Evolutionary conservation across 2,888 invertebrate genomes (phyloP), one percentile per base, ranked within the genome.

Genomic region (Odontomyia ornata): DNA sequence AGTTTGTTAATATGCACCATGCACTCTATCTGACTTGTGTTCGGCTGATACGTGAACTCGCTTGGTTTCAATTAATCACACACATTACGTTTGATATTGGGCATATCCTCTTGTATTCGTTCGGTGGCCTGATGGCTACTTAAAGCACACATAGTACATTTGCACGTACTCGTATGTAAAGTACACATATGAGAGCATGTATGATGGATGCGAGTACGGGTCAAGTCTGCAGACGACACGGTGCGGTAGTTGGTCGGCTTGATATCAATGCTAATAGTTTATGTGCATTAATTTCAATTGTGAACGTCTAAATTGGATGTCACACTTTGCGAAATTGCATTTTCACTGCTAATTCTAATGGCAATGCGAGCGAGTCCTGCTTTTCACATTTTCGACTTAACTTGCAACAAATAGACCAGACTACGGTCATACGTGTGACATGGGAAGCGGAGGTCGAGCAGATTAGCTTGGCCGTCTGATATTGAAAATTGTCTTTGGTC

Each of bases 261-360:
- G 56, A 57, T 47, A 67, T 76, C 67, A 65, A 36, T n/a, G 56
- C 76, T 76, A 76, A 76, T 76, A 69, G 76, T 62, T 76, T 76
- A 77, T 78, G 57, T 79, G 78, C 77, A 79, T 79, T 79, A 79
- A 79, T 78, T 78, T 78, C 78, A 79, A 79, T 79, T 79, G 78
- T 76, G 78, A 69, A 79, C 71, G 64, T 36, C 78, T 79, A 78
- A 79, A 79, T 79, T 79, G 79, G 79, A 78, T 79, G 79, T 79
- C 78, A 78, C 79, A 79, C 79, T 79, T 79, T 79, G 78, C 76
- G 52, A 78, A 79, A 79, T 79, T 79, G 77, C 79, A 79, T 79
- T 79, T 77, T 78, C 64, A 76, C 72, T 77, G 76, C 64, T 79
- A 79, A 77, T 79, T 79, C 79, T 79, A 79, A 77, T 73, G 77